phyloP scores from a whole-genome alignment of 2,888 invertebrate genomes.

The Tenthredo amoena region DNA sequence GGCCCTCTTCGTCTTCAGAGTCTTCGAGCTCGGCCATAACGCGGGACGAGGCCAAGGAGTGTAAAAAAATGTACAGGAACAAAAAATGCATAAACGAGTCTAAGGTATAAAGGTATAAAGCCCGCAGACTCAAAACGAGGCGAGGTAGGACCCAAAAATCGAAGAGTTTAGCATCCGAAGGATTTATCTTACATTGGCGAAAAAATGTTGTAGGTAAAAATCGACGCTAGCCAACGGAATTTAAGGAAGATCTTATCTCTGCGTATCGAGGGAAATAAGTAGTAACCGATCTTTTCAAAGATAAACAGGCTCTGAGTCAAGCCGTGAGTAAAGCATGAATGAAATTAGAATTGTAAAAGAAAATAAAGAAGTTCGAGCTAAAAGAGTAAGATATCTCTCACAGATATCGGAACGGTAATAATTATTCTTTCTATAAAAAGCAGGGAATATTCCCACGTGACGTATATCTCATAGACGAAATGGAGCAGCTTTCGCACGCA shows the following conservation, averaged over 20 bases:
- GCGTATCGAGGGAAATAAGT: no score
- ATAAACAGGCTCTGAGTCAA: neutral
- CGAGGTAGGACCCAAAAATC: neutral
- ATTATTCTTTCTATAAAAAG: neutral
- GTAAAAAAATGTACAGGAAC: neutral
- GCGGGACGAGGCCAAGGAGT: slow-evolving; percentile 4
- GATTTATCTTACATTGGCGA: neutral
- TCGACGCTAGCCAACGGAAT: neutral
- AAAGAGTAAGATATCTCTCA: neutral
- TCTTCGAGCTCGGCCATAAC: slow-evolving; percentile 27
- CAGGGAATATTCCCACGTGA: slow-evolving; percentile 7
- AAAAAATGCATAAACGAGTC: slow-evolving; percentile 1
- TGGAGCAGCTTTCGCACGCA: slow-evolving; percentile 40
- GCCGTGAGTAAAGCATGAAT: neutral
- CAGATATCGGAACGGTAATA: neutral
- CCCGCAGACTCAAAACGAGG: neutral
- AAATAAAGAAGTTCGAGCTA: neutral
- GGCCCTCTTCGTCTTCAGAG: slow-evolving; percentile 37
- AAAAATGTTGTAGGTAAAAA: neutral
- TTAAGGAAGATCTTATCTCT: neutral
- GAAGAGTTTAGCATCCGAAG: neutral
- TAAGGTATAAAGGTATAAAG: neutral
- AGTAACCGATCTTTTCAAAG: neutral
- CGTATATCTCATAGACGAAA: neutral
- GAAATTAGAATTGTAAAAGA: neutral